phyloP scores from a whole-genome alignment of 2,888 invertebrate species.

The Clepsis dumicolana region DNA sequence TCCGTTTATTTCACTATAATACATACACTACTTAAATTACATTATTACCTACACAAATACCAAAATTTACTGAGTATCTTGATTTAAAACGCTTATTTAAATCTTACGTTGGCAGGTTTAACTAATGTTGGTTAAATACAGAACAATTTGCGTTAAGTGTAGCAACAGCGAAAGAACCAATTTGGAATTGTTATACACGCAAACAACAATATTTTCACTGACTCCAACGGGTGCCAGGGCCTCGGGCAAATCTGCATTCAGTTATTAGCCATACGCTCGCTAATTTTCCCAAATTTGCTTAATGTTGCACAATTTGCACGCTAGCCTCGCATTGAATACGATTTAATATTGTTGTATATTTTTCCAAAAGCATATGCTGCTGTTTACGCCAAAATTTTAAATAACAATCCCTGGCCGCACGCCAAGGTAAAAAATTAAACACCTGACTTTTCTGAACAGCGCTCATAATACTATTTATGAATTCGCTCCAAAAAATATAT shows the following conservation, averaged over 20 bases:
- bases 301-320: slow-evolving; percentile 69
- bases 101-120: slow-evolving; percentile 26
- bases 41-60: background rate
- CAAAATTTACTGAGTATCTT: slow-evolving; percentile 4
- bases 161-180: slow-evolving; percentile 36
- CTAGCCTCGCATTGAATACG: slow-evolving; percentile 50
- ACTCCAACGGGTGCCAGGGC: slow-evolving; percentile 54
- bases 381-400: slow-evolving; percentile 57
- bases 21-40: too few species aligned
- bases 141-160: slow-evolving; percentile 30
- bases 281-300: slow-evolving; percentile 75
- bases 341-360: slow-evolving; percentile 49
- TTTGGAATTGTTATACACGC: slow-evolving; percentile 41
- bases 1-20: too few species aligned
- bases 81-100: slow-evolving; percentile 11
- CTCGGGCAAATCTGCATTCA: slow-evolving; percentile 57
- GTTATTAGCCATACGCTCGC: slow-evolving; percentile 65
- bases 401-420: slow-evolving; percentile 64
- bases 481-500: slow-evolving; percentile 29
- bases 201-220: slow-evolving; percentile 49
- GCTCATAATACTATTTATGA: slow-evolving; percentile 43
- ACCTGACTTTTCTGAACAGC: slow-evolving; percentile 53
- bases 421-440: slow-evolving; percentile 67
- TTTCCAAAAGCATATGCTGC: slow-evolving; percentile 55
- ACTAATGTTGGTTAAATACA: slow-evolving; percentile 30